Evolutionary conservation across 2,797 vertebrate species (phyloP), one percentile per base, ranked within the genome.

Genomic region (Myripristis jacobus): DNA sequence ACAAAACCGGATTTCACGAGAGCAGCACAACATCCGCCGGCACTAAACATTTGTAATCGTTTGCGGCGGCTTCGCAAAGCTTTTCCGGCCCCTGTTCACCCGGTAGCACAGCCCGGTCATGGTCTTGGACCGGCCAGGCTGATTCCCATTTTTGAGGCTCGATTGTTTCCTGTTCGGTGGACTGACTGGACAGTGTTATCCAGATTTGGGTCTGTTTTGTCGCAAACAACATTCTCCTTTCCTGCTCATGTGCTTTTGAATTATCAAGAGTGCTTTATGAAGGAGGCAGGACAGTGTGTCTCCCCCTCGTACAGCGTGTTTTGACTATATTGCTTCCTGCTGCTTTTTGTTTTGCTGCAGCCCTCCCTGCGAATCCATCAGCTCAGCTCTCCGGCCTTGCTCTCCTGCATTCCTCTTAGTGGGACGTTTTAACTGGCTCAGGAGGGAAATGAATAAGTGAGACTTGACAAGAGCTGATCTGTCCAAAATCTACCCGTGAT

Each of bases 401-500:
- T 75, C 73, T 31, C 76, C 80, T 53, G 31, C 89, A 87, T 87
- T 91, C 81, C 86, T 84, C 77, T 60, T 57, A 5, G 54, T 25
- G n/a, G 63, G 70, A 53, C 79, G 77, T 79, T 77, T 80, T 36
- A 54, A 38, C 44, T 12, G 59, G 15, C 62, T 38, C 27, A 24
- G 18, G 73, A 84, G 77, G n/a, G 84, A 90, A 85, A 91, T 92
- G 48, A 91, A 82, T 0, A 90, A 81, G 89, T 85, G 91, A 86
- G 86, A 89, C 1, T 13, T 66, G 89, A 91, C 27, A 77, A 29
- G 21, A 41, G 25, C 73, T 18, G 75, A 75, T 79, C 47, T 53
- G 66, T 67, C 46, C 58, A 12, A 72, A 76, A 59, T 70, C 46
- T 18, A 18, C 59, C 18, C 34, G 2, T 46, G 36, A 60, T 54